Percentiles rank a stretch among this genome's conserved stretches.
phyloP scores from a whole-genome alignment of 2,113 vertebrate species.

The Callipepla californica region DNA sequence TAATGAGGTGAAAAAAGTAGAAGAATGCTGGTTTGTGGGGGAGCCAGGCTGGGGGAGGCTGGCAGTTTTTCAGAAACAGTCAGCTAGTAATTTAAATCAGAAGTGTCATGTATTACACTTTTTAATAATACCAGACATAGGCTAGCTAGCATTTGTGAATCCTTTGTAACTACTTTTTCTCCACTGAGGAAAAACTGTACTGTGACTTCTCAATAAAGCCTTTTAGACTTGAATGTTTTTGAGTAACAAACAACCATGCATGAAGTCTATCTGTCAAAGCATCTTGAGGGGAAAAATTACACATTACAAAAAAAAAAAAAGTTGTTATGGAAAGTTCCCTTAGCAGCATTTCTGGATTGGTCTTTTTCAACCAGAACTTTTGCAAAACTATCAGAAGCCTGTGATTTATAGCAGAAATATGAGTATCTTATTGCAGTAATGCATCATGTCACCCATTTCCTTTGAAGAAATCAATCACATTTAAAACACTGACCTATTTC shows the following conservation, averaged over 20 bases:
- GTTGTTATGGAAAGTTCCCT: conserved; percentile 32
- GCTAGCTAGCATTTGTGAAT: not conserved
- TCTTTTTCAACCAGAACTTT: conserved; percentile 53
- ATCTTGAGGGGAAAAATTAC: conserved; percentile 50
- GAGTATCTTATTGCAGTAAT: conserved; percentile 82
- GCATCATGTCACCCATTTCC: conserved; percentile 80
- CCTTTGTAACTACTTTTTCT: not conserved
- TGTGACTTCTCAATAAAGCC: not conserved
- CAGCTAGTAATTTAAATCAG: not conserved
- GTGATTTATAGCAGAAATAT: conserved; percentile 83
- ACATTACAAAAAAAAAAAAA: not conserved
- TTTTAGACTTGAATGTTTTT: not conserved
- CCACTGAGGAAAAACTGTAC: not conserved
- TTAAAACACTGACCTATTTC: conserved; percentile 77
- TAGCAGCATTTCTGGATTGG: conserved; percentile 28
- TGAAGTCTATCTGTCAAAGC: conserved; percentile 41
- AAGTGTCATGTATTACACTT: not conserved
- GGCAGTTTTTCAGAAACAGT: not conserved
- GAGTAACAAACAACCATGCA: not conserved
- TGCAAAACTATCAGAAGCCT: conserved; percentile 47
- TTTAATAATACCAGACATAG: not conserved
- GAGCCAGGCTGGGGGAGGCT: not conserved
- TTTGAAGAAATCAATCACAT: conserved; percentile 78
- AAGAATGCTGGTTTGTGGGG: not conserved
- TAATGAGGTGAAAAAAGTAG: not conserved